Base-by-base conservation (phyloP, 2,113 vertebrate species). In the Solenodon paradoxus region DNA sequence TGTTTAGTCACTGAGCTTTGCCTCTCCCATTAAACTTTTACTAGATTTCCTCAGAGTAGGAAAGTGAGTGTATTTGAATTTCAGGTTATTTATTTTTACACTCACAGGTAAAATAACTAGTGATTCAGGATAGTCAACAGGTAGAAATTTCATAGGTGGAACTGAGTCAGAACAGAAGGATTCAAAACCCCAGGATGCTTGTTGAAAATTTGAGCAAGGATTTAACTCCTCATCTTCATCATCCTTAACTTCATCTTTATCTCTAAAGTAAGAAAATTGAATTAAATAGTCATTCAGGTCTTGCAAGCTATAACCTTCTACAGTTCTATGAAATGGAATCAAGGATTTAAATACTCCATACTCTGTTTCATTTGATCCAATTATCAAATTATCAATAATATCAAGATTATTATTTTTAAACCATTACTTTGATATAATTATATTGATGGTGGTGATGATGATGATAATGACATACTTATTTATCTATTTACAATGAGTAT, bases 371-470 rank as follows among this genome's bases (percentile, higher is more conserved):
- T 8, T 74, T 30, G 89, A 20, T 4, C 16, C 38, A 74, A 38
- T 83, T 26, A 84, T 12, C n/a, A 66, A 30, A 10, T 13, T 5
- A 81, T 77, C 1, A 72, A 91, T 88, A 84, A 69, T 47, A 79
- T 75, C 11, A 95, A 77, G 42, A 38, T 47, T 96, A 22, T 22
- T 81, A 57, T 51, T 83, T 95, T 92, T 75, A 89, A 3, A 40
- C 38, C 3, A 59, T 49, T 86, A 55, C 20, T 45, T 47, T 22
- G 49, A 64, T 28, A 20, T 20, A 68, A 49, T 15, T 3, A 22
- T 19, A 16, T 55, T 55, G 3, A 42, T 42, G 26, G 68, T 20
- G 49, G 51, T 24, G 4, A 80, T 40, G 28, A 55, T 74, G 6
- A 59, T 24, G 19, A 61, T 5, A 84, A 45, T 47, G 30, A 66